A percentile compares a stretch with the other conserved stretches of the same genome.
phyloP scores from a whole-genome alignment of 2,113 vertebrate genomes.

The Bubalus kerabau region DNA sequence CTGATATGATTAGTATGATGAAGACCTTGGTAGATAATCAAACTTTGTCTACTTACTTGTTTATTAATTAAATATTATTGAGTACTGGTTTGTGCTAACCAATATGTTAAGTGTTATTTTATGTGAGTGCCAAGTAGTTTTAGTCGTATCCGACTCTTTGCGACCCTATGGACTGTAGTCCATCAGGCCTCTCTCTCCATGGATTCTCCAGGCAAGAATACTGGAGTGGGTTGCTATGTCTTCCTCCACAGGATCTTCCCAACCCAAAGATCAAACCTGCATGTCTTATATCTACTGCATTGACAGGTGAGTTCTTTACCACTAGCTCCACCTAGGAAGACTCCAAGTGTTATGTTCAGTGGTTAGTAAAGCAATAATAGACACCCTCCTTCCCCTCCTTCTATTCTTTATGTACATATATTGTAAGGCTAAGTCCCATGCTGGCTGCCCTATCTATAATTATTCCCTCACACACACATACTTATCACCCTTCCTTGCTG shows the following conservation, averaged over 20 bases:
- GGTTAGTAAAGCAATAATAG: background rate
- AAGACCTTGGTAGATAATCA: background rate
- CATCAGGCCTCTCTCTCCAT: background rate
- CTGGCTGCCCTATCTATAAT: background rate
- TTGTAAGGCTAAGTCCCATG: background rate
- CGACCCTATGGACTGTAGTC: background rate
- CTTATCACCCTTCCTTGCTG: background rate
- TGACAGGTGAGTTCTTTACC: background rate
- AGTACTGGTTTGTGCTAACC: background rate
- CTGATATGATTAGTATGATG: background rate
- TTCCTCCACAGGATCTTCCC: background rate
- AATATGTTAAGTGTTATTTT: background rate
- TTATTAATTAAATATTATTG: background rate
- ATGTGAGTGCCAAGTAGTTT: background rate
- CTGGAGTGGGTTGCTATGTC: background rate
- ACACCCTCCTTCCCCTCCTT: background rate
- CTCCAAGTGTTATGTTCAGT: background rate
- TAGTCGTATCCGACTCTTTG: fast-evolving
- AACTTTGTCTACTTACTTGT: background rate
- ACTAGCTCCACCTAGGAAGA: background rate
- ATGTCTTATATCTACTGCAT: background rate
- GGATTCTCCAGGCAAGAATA: background rate
- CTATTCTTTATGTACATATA: background rate
- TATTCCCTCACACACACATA: background rate
- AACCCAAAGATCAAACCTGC: background rate